phyloP scores from a whole-genome alignment of 2,888 invertebrate genomes.

The Creontiades dilutus region DNA sequence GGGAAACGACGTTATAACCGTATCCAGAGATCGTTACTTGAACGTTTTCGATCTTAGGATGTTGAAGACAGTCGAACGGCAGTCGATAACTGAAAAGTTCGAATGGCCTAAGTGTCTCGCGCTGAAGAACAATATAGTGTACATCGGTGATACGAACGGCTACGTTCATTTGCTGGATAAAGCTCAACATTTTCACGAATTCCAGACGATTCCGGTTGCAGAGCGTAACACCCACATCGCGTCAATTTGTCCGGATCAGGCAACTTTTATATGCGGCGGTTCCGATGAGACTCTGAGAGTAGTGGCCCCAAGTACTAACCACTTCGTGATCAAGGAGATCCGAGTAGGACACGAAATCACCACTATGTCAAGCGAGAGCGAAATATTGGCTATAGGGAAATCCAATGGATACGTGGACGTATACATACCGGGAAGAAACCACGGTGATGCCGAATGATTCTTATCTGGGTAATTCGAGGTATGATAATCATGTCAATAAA shows the following conservation, averaged over 20 bases:
- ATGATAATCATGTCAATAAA: too few relatives aligned
- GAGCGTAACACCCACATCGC: not conserved
- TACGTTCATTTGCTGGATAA: conserved; percentile 17
- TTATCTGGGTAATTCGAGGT: not conserved
- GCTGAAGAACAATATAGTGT: conserved; percentile 11
- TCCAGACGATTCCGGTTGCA: conserved; percentile 15
- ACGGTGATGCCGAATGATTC: not conserved
- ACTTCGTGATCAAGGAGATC: conserved; percentile 25
- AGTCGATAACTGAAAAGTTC: not conserved
- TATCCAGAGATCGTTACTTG: not conserved
- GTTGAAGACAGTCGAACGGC: not conserved
- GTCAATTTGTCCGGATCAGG: conserved; percentile 21
- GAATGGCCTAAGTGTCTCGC: conserved; percentile 29
- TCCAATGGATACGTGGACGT: conserved; percentile 38
- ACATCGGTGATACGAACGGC: conserved; percentile 18
- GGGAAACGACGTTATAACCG: conserved; percentile 11
- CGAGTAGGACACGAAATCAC: conserved; percentile 1
- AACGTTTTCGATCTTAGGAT: conserved; percentile 24
- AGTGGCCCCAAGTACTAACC: not conserved
- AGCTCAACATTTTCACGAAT: not conserved
- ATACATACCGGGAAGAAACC: not conserved
- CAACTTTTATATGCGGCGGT: not conserved
- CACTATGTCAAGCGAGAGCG: conserved; percentile 2
- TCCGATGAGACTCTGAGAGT: conserved; percentile 8
- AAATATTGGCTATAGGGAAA: conserved; percentile 37